Evolutionary conservation across 2,797 vertebrate genomes (phyloP), one percentile per base, ranked within the genome.

Genomic region (Hypotaenidia philippensis): DNA sequence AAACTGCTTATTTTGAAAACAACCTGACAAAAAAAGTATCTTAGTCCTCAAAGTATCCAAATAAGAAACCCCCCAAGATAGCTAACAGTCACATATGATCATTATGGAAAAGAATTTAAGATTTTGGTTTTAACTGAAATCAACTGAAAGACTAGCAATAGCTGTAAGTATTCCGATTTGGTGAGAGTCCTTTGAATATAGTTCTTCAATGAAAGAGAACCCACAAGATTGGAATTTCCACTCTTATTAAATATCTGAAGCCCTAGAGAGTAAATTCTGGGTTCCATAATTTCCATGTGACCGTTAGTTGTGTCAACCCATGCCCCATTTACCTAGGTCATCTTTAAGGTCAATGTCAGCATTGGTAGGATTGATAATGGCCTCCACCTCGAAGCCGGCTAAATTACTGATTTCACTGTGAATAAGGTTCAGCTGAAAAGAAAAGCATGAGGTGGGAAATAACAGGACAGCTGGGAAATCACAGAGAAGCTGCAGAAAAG

Each of bases 401-500:
- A 99, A 99, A 99, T 99, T 99, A 99, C 98, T 99, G 99, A 99
- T 99, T 98, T 99, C 99, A 98, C 99, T 99, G 99, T 99, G 99
- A 98, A 99, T 99, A 97, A 99, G 99, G 98, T 99, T 99, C 98
- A 99, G 99, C 99, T 99, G 99, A 98, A 97, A 98, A 98, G 98
- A 98, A 98, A 98, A 98, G 98, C 98, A 99, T 96, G 98, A 98
- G 98, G 98, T 98, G 97, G 97, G 97, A 98, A 98, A 98, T 98
- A 98, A 99, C 98, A 99, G 98, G 98, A 98, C 98, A 98, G 98
- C 98, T 98, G 98, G 98, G 98, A 98, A 97, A 98, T 96, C 90
- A 97, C 96, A 98, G 96, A 97, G 96, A 95, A 97, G 97, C 94
- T 97, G 97, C 96, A 97, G 97, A 98, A 97, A 97, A 97, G 97